Evolutionary conservation across 2,113 vertebrate genomes (phyloP).

Genomic region (Rhinolophus sinicus): DNA sequence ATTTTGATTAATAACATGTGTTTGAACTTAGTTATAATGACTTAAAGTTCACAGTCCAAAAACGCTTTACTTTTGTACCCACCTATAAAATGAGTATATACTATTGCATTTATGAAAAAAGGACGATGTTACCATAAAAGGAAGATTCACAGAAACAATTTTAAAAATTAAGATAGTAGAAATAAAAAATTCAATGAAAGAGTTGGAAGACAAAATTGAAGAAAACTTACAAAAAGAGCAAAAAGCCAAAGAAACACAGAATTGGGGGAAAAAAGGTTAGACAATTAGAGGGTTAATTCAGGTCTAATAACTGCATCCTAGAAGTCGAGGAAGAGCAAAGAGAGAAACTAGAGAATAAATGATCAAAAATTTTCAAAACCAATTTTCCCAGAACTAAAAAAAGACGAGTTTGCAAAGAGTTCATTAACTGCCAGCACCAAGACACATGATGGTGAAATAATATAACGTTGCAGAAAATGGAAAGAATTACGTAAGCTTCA

Average conservation of each 20-base stretch:
- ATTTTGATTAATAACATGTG: too few species aligned
- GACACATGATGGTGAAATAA: not conserved
- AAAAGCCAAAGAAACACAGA: not conserved
- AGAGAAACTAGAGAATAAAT: not conserved
- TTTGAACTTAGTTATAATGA: too few species aligned
- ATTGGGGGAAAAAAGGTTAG: not conserved
- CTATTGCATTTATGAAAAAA: not conserved
- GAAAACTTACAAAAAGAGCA: slow-evolving; percentile 24
- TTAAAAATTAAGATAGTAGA: not conserved
- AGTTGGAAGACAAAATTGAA: not conserved
- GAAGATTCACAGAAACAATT: not conserved
- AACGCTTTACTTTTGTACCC: too few species aligned
- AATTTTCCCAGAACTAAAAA: slow-evolving; percentile 31
- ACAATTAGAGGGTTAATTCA: not conserved
- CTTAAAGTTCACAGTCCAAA: too few species aligned
- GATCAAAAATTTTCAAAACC: not conserved
- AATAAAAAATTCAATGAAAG: not conserved
- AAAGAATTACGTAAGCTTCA: not conserved
- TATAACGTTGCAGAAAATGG: not conserved
- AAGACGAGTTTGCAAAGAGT: not conserved
- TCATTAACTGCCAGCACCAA: not conserved
- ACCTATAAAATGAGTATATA: not conserved
- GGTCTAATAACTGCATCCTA: not conserved
- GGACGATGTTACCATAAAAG: not conserved
- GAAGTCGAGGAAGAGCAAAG: not conserved